phyloP scores from a whole-genome alignment of 2,113 vertebrate genomes.

The Erinaceus europaeus region DNA sequence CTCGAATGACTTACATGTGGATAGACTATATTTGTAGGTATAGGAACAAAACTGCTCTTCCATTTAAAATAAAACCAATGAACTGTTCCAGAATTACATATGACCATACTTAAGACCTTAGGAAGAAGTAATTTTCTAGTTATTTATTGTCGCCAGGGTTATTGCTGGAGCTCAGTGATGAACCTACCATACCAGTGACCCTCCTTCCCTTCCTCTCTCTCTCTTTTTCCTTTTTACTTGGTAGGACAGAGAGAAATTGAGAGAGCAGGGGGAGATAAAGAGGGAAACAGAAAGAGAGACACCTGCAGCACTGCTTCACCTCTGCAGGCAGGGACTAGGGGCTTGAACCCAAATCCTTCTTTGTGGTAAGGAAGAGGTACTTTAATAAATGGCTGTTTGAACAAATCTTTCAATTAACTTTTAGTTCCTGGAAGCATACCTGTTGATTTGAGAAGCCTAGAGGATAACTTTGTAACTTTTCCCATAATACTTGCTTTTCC shows the following conservation, averaged over 20 bases:
- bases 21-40: neutral
- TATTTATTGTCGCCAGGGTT: too few relatives aligned
- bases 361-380: neutral
- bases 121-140: slow-evolving; percentile 18
- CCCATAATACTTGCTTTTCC: neutral
- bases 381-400: slow-evolving; percentile 25
- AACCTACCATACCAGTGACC: too few relatives aligned
- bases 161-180: too few relatives aligned
- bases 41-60: neutral
- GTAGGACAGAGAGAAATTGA: too few relatives aligned
- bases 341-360: too few relatives aligned
- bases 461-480: neutral
- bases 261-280: too few relatives aligned
- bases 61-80: neutral
- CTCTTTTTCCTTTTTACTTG: too few relatives aligned
- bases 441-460: neutral
- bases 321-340: too few relatives aligned
- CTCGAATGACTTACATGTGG: neutral
- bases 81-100: neutral
- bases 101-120: neutral
- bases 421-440: neutral
- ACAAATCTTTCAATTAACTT: neutral
- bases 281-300: too few relatives aligned
- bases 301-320: too few relatives aligned
- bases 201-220: too few relatives aligned